A percentile compares a stretch with the other conserved stretches of the same genome.
These are phyloP conservation scores for Paramormyrops kingsleyae DNA, from an alignment of 2,113 vertebrate species.

Conservation along the genomic window DNA sequence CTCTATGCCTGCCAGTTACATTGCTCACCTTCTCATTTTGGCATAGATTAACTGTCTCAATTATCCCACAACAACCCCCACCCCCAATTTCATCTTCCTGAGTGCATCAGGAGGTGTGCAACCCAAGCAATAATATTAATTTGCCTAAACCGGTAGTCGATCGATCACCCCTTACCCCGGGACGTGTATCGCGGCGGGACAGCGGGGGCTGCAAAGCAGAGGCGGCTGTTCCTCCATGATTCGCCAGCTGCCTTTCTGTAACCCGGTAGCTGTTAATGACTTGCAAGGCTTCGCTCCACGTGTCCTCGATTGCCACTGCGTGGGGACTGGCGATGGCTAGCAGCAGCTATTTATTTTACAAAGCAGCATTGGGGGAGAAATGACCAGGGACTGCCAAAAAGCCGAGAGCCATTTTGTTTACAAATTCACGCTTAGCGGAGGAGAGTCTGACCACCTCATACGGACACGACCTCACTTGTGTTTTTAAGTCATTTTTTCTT, in stretches of 20 bases:
- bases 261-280: constrained; percentile 53
- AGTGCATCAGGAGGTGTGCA: constrained; percentile 50
- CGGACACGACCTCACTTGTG: background rate
- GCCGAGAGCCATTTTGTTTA: constrained; percentile 14
- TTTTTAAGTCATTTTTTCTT: background rate
- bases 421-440: background rate
- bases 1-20: constrained; percentile 44
- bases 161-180: constrained; percentile 48
- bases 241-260: constrained; percentile 36
- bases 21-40: constrained; percentile 49
- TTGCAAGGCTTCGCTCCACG: constrained; percentile 48
- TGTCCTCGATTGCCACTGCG: background rate
- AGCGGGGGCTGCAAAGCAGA: constrained; percentile 29
- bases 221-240: constrained; percentile 28
- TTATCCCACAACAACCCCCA: constrained; percentile 50
- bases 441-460: constrained; percentile 28
- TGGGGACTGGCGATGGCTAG: constrained; percentile 42
- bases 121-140: constrained; percentile 55
- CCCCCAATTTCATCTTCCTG: constrained; percentile 57
- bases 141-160: constrained; percentile 46
- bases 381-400: background rate
- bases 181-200: constrained; percentile 47
- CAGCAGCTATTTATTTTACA: constrained; percentile 54
- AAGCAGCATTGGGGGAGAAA: constrained; percentile 46
- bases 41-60: constrained; percentile 65